Evolutionary conservation across 1,140 invertebrate genomes (phyloP).

Genomic region (Triops cancriformis): DNA sequence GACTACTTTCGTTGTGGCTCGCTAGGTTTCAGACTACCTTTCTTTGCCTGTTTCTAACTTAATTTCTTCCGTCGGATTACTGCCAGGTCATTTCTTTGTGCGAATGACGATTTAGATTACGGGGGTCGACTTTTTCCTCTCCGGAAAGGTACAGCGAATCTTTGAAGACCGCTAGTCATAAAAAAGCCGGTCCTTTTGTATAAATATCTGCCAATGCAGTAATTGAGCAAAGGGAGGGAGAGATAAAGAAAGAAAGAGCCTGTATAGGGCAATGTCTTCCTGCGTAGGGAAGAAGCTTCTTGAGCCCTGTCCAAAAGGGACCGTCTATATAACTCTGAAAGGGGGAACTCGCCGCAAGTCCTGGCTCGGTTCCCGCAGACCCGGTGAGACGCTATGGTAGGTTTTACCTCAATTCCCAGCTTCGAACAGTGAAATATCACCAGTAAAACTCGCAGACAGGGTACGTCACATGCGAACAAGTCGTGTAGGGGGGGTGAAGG

Average conservation of each 20-base stretch:
- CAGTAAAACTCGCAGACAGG: background rate
- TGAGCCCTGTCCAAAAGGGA: background rate
- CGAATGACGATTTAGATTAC: background rate
- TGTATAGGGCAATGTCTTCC: background rate
- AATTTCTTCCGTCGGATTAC: background rate
- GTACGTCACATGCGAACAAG: background rate
- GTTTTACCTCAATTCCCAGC: background rate
- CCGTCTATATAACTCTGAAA: background rate
- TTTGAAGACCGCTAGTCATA: background rate
- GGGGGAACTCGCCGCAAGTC: background rate
- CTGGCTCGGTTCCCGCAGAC: background rate
- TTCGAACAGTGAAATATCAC: background rate
- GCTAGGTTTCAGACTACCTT: background rate
- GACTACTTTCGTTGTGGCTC: background rate
- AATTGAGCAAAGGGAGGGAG: background rate
- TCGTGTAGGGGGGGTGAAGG: background rate
- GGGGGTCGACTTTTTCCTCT: background rate
- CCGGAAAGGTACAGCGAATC: background rate
- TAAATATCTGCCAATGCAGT: constrained; percentile 4
- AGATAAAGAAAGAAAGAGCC: background rate
- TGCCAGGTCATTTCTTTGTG: background rate
- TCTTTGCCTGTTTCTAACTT: background rate
- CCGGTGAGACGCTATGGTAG: background rate
- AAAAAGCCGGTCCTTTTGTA: background rate
- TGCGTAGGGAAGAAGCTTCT: background rate